phyloP scores from a whole-genome alignment of 2,797 vertebrate genomes.

The Xenopus petersii region DNA sequence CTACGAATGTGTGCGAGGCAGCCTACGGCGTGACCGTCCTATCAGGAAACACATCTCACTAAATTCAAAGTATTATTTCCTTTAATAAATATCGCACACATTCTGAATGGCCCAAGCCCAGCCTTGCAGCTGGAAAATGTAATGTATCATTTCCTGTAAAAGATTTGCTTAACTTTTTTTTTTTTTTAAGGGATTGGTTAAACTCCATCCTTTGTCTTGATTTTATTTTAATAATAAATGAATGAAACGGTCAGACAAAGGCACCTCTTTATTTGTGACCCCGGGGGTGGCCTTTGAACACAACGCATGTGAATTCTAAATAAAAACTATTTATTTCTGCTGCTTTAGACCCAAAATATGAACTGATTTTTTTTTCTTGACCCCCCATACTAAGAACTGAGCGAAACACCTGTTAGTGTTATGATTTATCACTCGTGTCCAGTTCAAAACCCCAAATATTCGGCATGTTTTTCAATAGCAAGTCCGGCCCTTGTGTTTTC shows the following conservation, averaged over 20 bases:
- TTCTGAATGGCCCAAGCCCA: neutral
- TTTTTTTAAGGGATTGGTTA: too few relatives aligned
- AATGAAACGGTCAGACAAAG: too few relatives aligned
- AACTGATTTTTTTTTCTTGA: conserved; percentile 4
- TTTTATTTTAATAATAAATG: too few relatives aligned
- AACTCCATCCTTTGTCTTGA: too few relatives aligned
- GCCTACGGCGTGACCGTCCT: too few relatives aligned
- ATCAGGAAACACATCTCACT: conserved; percentile 11
- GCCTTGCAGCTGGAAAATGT: conserved; percentile 34
- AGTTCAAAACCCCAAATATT: conserved; percentile 53
- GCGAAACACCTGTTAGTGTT: conserved; percentile 56
- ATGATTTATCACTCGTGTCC: conserved; percentile 42
- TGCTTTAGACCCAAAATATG: conserved; percentile 2
- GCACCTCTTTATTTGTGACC: too few relatives aligned
- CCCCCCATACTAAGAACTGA: conserved; percentile 11
- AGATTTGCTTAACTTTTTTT: too few relatives aligned
- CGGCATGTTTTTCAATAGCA: conserved; percentile 56
- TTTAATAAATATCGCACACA: neutral
- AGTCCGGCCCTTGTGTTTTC: conserved; percentile 14
- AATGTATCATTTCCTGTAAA: conserved; percentile 24
- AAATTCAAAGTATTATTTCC: conserved; percentile 14
- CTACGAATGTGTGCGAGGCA: too few relatives aligned
- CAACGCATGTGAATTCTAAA: neutral
- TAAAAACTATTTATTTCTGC: conserved; percentile 5
- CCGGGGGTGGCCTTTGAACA: too few relatives aligned